phyloP scores from a whole-genome alignment of 2,113 vertebrate species.

The Mirza zaza region DNA sequence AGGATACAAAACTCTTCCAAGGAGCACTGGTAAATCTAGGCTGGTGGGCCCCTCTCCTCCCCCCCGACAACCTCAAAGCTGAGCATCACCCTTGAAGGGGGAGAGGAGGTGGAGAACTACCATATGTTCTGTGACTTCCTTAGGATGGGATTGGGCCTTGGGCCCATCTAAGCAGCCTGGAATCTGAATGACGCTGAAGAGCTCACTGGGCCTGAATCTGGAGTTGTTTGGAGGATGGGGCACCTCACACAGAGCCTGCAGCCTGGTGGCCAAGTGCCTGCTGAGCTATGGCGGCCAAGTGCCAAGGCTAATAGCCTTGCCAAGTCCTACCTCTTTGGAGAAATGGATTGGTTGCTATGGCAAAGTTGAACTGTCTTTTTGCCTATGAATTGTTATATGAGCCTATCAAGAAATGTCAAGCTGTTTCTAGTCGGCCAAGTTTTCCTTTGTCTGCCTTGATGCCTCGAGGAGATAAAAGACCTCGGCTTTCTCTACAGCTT shows the following conservation, averaged over 20 bases:
- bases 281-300: neutral
- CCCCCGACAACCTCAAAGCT: neutral
- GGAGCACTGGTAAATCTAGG: neutral
- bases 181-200: neutral
- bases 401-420: constrained; percentile 16
- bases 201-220: neutral
- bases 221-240: neutral
- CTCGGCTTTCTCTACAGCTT: neutral
- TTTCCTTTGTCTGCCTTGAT: neutral
- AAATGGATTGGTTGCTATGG: constrained; percentile 9
- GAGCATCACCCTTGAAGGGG: neutral
- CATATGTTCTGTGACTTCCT: neutral
- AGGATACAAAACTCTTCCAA: neutral
- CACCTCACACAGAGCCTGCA: neutral
- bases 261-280: neutral
- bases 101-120: neutral
- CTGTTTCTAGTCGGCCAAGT: neutral
- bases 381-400: neutral
- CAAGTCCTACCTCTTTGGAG: neutral
- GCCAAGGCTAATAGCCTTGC: neutral
- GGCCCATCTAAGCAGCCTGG: neutral
- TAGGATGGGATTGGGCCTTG: neutral
- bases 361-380: neutral
- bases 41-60: neutral
- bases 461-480: neutral